Evolutionary conservation across 1,140 invertebrate genomes (phyloP).

Genomic region (Drosophila quadrilineata): DNA sequence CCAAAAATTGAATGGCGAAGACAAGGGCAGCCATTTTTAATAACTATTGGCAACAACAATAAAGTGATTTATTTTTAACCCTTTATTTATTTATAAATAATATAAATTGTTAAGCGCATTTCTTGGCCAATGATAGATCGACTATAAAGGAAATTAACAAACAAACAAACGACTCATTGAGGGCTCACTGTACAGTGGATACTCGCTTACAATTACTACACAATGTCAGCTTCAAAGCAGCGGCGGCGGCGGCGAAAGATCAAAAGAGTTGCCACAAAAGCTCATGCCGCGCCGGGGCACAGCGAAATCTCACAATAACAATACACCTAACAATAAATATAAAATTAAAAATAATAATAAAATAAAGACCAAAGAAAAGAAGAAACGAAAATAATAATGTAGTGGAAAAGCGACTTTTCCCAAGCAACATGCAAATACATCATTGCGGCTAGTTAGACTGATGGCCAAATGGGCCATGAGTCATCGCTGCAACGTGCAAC

Average conservation of each 20-base stretch:
- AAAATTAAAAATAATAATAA: slow-evolving; percentile 65
- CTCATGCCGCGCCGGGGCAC: slow-evolving; percentile 22
- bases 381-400: slow-evolving; percentile 10
- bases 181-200: background rate
- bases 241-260: slow-evolving; percentile 72
- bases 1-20: background rate
- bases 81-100: background rate
- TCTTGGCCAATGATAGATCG: slow-evolving; percentile 28
- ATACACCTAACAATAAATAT: slow-evolving; percentile 29
- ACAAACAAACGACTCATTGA: slow-evolving; percentile 51
- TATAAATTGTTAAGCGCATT: background rate
- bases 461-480: slow-evolving; percentile 66
- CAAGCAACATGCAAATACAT: slow-evolving; percentile 76
- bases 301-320: slow-evolving; percentile 32
- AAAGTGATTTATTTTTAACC: background rate
- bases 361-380: slow-evolving; percentile 57
- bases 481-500: slow-evolving; percentile 44
- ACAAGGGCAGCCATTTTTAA: background rate
- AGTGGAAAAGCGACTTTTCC: slow-evolving; percentile 52
- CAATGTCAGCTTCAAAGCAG: slow-evolving; percentile 66
- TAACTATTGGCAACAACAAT: no score
- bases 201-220: slow-evolving; percentile 40
- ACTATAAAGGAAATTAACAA: slow-evolving; percentile 46
- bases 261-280: slow-evolving; percentile 58
- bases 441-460: slow-evolving; percentile 68